Evolutionary conservation across 1,140 invertebrate genomes (phyloP).

Genomic region (Danaus plexippus): DNA sequence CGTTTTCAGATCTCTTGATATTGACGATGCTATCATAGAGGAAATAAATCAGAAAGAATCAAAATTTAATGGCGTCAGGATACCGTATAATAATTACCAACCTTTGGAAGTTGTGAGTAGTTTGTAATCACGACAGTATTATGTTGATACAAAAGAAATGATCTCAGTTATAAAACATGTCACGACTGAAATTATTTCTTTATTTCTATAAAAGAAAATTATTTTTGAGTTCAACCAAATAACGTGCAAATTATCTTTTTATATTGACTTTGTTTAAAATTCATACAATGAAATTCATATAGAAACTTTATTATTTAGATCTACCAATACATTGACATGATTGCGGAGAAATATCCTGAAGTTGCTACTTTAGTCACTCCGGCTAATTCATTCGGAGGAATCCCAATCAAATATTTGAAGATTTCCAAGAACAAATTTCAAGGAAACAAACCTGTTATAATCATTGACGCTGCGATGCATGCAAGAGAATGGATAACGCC

Average conservation of each 20-base stretch:
- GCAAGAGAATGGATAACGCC: conserved; percentile 76
- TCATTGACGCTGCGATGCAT: conserved; percentile 58
- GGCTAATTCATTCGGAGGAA: conserved; percentile 66
- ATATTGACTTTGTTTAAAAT: no score
- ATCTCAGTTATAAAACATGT: no score
- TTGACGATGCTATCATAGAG: conserved; percentile 34
- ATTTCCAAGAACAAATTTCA: conserved; percentile 72
- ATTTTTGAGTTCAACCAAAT: no score
- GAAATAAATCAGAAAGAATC: conserved; percentile 11
- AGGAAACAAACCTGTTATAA: conserved; percentile 31
- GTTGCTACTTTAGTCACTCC: conserved; percentile 54
- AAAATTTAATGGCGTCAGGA: conserved; percentile 8
- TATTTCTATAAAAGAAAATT: no score
- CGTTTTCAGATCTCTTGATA: conserved; percentile 33
- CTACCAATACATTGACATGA: conserved; percentile 62
- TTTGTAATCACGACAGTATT: no score
- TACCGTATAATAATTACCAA: conserved; percentile 36
- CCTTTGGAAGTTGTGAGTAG: conserved; percentile 23
- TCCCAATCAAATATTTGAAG: conserved; percentile 69
- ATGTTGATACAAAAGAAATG: no score
- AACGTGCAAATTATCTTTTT: no score
- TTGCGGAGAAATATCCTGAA: conserved; percentile 56
- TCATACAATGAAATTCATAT: no score
- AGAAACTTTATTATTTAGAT: conserved; percentile 40
- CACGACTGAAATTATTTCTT: no score